phyloP scores from a whole-genome alignment of 2,888 invertebrate genomes.

The Cephus nigrinus region DNA sequence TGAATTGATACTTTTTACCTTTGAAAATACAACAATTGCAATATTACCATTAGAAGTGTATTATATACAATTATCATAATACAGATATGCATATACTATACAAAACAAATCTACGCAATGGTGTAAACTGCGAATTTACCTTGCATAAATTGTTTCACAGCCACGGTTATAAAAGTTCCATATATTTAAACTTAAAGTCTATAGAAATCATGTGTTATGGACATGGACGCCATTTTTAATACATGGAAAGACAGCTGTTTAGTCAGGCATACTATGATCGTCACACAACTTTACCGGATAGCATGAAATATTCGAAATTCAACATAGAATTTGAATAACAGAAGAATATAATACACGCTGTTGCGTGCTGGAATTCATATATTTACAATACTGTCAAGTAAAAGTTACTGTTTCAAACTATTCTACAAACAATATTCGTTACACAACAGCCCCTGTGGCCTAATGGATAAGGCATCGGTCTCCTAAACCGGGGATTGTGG shows the following conservation, averaged over 20 bases:
- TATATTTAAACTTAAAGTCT: background rate
- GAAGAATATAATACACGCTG: background rate
- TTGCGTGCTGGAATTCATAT: background rate
- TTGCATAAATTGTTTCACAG: background rate
- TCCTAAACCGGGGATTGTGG: slow-evolving; percentile 88
- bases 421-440: background rate
- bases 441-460: slow-evolving; percentile 77
- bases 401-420: background rate
- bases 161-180: background rate
- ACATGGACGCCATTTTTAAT: slow-evolving; percentile 20
- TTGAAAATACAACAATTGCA: background rate
- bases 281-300: background rate
- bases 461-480: slow-evolving; percentile 88
- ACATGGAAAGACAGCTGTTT: slow-evolving; percentile 20
- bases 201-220: slow-evolving; percentile 8
- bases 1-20: too few relatives aligned
- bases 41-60: background rate
- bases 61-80: background rate
- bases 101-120: background rate
- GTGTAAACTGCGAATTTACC: background rate
- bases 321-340: background rate
- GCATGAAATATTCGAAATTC: background rate
- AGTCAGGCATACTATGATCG: background rate
- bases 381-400: background rate
- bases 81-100: background rate